Conservation (phyloP, 23 tunicate genomes). For the Ascidia mentula region DNA sequence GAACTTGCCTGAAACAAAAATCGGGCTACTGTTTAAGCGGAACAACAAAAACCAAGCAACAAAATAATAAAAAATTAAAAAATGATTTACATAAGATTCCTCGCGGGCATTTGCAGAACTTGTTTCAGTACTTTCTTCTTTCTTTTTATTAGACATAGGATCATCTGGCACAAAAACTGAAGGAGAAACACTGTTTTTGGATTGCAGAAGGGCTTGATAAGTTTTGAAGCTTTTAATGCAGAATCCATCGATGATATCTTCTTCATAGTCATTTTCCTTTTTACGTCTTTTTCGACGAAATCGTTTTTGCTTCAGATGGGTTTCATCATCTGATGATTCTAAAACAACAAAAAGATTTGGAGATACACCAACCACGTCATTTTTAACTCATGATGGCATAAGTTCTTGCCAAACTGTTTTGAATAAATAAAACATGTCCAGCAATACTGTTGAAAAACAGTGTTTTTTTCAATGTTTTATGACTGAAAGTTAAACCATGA, state of each 20-base stretch:
- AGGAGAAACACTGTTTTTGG: constrained; percentile 5
- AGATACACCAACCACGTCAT: too few species aligned
- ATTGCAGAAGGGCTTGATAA: constrained; percentile 28
- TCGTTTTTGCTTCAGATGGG: constrained; percentile 16
- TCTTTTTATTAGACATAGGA: background rate
- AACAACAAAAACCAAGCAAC: background rate
- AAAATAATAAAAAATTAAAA: background rate
- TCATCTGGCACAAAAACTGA: background rate
- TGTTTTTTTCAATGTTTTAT: background rate
- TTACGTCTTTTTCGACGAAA: constrained; percentile 40
- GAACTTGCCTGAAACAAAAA: constrained; percentile 53
- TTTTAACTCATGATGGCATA: too few species aligned
- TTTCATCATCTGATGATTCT: constrained; percentile 50
- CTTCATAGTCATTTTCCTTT: constrained; percentile 36
- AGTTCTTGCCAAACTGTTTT: too few species aligned
- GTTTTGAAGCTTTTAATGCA: constrained; percentile 50
- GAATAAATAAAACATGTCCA: too few species aligned
- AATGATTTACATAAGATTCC: constrained; percentile 53
- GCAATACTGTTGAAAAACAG: too few species aligned
- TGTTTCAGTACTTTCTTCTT: constrained; percentile 61
- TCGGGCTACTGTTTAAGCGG: too few species aligned
- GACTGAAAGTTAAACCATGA: too few species aligned
- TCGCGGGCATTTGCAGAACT: constrained; percentile 62
- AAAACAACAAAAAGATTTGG: background rate
- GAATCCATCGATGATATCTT: constrained; percentile 79